Evolutionary conservation across 2,888 invertebrate genomes (phyloP).

Genomic region (Helicoverpa assulta): DNA sequence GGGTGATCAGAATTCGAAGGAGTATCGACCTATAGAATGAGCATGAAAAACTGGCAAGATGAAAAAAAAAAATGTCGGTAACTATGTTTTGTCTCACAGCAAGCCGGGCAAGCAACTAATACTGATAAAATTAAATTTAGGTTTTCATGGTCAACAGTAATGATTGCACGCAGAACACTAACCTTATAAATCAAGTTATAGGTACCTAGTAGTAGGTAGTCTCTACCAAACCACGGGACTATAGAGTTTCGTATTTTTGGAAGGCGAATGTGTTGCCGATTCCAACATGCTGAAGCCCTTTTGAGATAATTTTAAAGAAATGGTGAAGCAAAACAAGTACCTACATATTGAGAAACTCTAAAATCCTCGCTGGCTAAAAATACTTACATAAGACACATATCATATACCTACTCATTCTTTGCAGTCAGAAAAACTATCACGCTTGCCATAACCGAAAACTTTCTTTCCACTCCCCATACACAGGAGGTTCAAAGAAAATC

Average conservation of each 20-base stretch:
- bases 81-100: neutral
- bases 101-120: no score
- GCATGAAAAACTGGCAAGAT: neutral
- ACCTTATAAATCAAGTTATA: neutral
- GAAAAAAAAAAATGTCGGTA: neutral
- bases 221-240: no score
- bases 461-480: conserved; percentile 60
- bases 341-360: no score
- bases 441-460: conserved; percentile 39
- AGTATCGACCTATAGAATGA: neutral
- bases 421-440: conserved; percentile 28
- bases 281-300: no score
- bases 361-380: no score
- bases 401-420: conserved; percentile 6
- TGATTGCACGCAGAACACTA: neutral
- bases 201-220: no score
- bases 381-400: no score
- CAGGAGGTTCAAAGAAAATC: conserved; percentile 82
- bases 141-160: neutral
- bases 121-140: no score
- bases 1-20: conserved; percentile 37
- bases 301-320: no score
- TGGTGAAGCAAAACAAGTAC: no score
- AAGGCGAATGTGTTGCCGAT: no score
- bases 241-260: no score